Conservation (phyloP, 2,888 invertebrate species). For the Frankliniella intonsa region DNA sequence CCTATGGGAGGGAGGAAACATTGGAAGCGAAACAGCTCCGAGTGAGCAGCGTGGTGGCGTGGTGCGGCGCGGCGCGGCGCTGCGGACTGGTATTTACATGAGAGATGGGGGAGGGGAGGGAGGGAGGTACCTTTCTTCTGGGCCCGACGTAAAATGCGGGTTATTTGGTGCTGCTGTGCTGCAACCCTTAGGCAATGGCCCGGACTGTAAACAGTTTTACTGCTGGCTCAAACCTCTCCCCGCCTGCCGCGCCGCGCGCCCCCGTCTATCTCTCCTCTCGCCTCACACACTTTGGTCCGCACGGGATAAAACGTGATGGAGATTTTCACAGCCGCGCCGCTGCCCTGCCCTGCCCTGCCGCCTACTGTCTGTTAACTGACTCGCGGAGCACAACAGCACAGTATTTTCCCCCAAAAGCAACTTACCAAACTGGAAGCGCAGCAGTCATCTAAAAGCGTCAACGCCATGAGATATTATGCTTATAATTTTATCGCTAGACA, state of each 20-base stretch:
- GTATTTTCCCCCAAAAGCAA: too few species aligned
- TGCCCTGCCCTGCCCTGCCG: too few species aligned
- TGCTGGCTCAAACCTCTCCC: background rate
- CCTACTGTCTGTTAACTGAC: too few species aligned
- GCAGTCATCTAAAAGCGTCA: background rate
- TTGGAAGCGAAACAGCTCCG: too few species aligned
- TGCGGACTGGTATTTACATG: too few species aligned
- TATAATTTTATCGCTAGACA: background rate
- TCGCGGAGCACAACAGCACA: too few species aligned
- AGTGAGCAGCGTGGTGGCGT: too few species aligned
- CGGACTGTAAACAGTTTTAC: slow-evolving; percentile 5
- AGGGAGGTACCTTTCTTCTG: too few species aligned
- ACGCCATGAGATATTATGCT: background rate
- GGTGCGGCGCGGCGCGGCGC: too few species aligned
- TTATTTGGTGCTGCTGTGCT: background rate
- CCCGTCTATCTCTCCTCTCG: background rate
- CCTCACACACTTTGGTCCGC: background rate
- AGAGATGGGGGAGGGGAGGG: too few species aligned
- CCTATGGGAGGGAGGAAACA: too few species aligned
- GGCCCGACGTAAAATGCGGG: background rate
- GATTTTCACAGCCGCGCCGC: background rate
- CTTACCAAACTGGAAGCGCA: too few species aligned
- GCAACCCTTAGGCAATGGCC: background rate
- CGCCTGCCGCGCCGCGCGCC: background rate
- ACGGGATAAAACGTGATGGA: background rate